Conservation (phyloP, 2,797 vertebrate species). For the Cynodonichthys magdalenae region DNA sequence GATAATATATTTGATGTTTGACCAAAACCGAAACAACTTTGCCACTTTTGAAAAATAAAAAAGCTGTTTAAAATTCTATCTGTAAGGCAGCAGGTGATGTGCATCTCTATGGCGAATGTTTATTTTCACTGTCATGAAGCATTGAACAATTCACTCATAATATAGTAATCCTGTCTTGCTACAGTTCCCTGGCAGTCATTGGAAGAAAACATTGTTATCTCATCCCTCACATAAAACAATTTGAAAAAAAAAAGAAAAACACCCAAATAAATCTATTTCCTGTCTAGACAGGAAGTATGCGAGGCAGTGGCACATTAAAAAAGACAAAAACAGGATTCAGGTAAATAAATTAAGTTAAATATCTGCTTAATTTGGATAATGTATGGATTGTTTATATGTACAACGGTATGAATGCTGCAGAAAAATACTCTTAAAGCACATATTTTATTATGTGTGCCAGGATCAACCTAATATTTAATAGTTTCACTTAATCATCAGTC, state of each 20-base stretch:
- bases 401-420: conserved; percentile 41
- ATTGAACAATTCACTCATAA: no score
- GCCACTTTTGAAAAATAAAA: no score
- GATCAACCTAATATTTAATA: conserved; percentile 6
- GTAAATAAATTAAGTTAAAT: not conserved
- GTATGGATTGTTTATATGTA: conserved; percentile 27
- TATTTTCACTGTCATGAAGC: no score
- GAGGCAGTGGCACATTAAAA: conserved; percentile 25
- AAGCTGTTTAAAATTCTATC: no score
- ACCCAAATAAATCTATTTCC: conserved; percentile 75
- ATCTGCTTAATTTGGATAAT: conserved; percentile 28
- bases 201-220: conserved; percentile 59
- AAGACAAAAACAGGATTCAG: conserved; percentile 16
- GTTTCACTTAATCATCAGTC: conserved; percentile 59
- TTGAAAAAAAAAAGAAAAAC: conserved; percentile 36
- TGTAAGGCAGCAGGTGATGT: no score
- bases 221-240: conserved; percentile 48
- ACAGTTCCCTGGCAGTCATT: conserved; percentile 72
- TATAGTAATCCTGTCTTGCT: not conserved
- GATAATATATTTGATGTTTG: no score
- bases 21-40: no score
- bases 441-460: conserved; percentile 20
- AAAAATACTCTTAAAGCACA: conserved; percentile 36
- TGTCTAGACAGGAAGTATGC: conserved; percentile 76
- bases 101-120: no score